These are phyloP conservation scores for Erynnis tages DNA, from an alignment of 2,888 invertebrate genomes.

Conservation along the genomic window DNA sequence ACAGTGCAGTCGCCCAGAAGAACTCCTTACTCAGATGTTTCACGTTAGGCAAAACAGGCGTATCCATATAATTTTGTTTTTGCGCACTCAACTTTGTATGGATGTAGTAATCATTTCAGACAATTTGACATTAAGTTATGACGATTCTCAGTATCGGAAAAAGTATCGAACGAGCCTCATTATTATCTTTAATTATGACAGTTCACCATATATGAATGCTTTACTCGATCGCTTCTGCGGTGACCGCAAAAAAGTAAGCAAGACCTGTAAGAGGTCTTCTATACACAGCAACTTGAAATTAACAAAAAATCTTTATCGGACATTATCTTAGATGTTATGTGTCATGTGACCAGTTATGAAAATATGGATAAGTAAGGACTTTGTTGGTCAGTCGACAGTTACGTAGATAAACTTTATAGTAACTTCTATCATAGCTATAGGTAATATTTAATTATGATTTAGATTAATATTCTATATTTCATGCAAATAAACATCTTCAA, in stretches of 20 bases:
- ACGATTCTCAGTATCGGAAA: constrained; percentile 65
- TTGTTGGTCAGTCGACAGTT: constrained; percentile 2
- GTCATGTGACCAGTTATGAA: constrained; percentile 28
- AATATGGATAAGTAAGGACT: constrained; percentile 11
- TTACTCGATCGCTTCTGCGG: constrained; percentile 57
- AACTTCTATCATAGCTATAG: too few relatives aligned
- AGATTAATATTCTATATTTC: too few relatives aligned
- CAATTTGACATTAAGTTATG: constrained; percentile 68
- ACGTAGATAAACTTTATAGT: background rate
- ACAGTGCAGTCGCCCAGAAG: background rate
- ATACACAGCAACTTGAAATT: constrained; percentile 61
- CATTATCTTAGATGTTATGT: constrained; percentile 52
- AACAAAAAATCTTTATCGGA: constrained; percentile 55
- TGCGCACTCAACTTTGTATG: constrained; percentile 16
- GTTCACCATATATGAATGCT: constrained; percentile 74
- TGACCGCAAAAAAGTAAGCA: constrained; percentile 60
- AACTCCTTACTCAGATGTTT: constrained; percentile 3
- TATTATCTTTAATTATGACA: constrained; percentile 80
- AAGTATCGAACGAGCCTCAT: constrained; percentile 65
- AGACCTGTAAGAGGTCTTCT: constrained; percentile 51
- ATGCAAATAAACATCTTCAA: too few relatives aligned
- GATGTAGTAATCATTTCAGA: constrained; percentile 30
- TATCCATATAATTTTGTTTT: constrained; percentile 25
- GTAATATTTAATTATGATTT: too few relatives aligned
- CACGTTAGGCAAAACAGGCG: constrained; percentile 14